Conservation (phyloP, 2,797 vertebrate genomes). For the Lophotriccus pileatus region DNA sequence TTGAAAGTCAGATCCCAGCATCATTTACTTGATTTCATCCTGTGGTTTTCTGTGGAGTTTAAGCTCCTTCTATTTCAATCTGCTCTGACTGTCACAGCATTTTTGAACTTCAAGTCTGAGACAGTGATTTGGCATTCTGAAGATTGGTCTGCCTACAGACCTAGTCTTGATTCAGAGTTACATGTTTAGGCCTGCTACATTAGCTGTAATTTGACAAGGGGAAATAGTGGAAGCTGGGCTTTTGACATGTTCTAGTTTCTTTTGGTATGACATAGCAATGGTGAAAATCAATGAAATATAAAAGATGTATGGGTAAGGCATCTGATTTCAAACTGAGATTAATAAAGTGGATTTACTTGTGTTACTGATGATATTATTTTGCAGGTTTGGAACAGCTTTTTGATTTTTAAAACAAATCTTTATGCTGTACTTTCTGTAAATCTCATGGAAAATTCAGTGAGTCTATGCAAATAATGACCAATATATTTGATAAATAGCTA, state of each 20-base stretch:
- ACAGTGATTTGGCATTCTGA: background rate
- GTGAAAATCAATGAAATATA: background rate
- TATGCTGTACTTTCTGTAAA: background rate
- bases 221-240: background rate
- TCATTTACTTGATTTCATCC: background rate
- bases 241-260: background rate
- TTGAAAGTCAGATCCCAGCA: background rate
- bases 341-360: background rate
- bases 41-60: background rate
- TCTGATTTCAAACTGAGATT: background rate
- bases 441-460: background rate
- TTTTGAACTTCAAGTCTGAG: background rate
- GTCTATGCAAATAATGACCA: background rate
- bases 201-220: background rate
- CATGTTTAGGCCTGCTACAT: background rate
- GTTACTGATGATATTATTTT: background rate
- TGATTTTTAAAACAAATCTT: background rate
- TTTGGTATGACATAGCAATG: background rate
- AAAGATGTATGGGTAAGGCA: background rate
- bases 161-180: background rate
- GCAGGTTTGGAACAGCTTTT: background rate
- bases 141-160: background rate
- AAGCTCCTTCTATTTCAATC: background rate
- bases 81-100: background rate
- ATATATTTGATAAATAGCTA: background rate